Evolutionary conservation across 2,113 vertebrate species (phyloP).

Genomic region (Aplodontia rufa): DNA sequence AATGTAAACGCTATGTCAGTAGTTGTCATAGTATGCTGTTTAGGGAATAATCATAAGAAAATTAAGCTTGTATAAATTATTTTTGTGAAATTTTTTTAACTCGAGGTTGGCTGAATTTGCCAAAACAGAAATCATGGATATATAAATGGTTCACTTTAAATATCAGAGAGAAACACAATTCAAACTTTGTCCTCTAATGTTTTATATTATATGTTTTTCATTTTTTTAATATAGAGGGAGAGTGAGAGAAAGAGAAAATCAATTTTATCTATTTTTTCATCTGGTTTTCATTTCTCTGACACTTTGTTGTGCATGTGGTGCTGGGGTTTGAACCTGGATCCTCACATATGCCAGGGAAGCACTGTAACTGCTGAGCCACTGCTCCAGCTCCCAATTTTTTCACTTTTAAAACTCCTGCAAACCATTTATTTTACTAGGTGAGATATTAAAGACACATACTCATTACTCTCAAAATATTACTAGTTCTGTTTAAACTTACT

Average conservation of each 20-base stretch:
- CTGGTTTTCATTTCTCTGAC: too few relatives aligned
- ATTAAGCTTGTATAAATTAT: not conserved
- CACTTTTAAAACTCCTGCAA: not conserved
- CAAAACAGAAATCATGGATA: not conserved
- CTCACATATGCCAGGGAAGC: too few relatives aligned
- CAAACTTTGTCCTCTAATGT: fast-evolving
- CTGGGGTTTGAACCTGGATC: too few relatives aligned
- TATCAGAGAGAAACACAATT: not conserved
- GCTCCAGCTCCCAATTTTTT: too few relatives aligned
- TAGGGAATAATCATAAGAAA: not conserved
- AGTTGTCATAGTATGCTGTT: not conserved
- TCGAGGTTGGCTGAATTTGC: not conserved
- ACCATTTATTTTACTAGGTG: not conserved
- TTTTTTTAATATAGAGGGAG: too few relatives aligned
- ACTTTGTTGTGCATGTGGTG: too few relatives aligned
- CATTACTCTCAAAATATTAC: slow-evolving; percentile 10
- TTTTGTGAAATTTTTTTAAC: not conserved
- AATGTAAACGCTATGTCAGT: too few relatives aligned
- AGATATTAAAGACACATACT: slow-evolving; percentile 18
- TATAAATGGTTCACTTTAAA: not conserved
- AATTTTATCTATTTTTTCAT: too few relatives aligned
- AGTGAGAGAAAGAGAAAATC: too few relatives aligned
- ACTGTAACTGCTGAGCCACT: too few relatives aligned
- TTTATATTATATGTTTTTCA: too few relatives aligned
- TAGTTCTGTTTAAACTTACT: slow-evolving; percentile 24